Conservation (phyloP, 2,888 invertebrate species). For the Mantis religiosa region DNA sequence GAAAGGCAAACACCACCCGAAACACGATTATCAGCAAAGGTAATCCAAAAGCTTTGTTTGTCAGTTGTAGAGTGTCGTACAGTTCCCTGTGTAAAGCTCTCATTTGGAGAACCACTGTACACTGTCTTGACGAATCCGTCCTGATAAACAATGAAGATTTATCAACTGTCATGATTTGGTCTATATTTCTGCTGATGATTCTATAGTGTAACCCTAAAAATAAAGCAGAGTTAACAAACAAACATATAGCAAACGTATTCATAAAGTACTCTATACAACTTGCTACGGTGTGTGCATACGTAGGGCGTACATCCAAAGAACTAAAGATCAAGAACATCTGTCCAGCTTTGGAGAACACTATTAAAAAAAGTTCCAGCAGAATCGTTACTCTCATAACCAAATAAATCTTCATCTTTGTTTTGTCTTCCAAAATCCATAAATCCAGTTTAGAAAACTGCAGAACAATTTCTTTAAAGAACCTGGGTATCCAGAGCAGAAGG, state of each 20-base stretch:
- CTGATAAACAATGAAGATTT: not conserved
- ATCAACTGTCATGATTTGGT: not conserved
- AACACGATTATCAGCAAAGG: not conserved
- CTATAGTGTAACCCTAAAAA: not conserved
- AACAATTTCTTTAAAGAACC: not conserved
- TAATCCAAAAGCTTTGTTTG: not conserved
- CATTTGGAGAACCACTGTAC: not conserved
- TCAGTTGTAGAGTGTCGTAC: not conserved
- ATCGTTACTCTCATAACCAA: not conserved
- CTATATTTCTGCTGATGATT: not conserved
- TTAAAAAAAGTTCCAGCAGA: not conserved
- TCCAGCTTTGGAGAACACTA: not conserved
- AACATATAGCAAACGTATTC: not conserved
- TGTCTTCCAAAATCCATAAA: not conserved
- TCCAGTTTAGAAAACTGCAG: not conserved
- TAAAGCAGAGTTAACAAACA: not conserved
- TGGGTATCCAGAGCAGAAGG: not conserved
- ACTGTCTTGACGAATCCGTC: not conserved
- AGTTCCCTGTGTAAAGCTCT: not conserved
- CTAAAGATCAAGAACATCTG: not conserved
- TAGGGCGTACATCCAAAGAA: rapidly evolving
- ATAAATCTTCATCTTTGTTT: not conserved
- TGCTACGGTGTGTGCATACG: rapidly evolving
- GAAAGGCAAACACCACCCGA: not conserved
- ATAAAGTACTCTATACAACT: not conserved